Conservation (phyloP, 2,797 vertebrate species). For the Staurois parvus region DNA sequence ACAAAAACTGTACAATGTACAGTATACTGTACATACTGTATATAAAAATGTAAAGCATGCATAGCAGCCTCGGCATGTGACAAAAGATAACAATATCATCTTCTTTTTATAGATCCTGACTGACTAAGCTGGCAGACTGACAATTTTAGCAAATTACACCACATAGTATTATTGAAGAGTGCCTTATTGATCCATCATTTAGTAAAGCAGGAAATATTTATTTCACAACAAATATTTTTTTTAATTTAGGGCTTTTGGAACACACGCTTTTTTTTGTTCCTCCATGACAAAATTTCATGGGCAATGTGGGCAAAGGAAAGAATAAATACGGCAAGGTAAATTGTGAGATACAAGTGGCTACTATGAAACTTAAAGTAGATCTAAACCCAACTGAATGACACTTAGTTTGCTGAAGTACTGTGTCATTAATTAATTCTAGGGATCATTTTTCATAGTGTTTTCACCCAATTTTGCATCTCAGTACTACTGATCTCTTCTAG, state of each 20-base stretch:
- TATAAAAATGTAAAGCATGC: not conserved
- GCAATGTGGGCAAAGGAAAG: no score
- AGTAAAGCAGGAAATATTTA: slow-evolving; percentile 5
- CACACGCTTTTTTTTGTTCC: no score
- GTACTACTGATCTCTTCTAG: no score
- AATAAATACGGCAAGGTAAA: no score
- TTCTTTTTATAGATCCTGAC: slow-evolving; percentile 2
- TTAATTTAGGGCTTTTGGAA: slow-evolving; percentile 17
- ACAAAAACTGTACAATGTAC: not conserved
- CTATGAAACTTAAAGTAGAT: no score
- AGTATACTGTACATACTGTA: no score
- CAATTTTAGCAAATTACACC: slow-evolving; percentile 4
- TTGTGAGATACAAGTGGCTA: no score
- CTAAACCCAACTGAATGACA: no score
- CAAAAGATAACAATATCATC: not conserved
- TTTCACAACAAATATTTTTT: not conserved
- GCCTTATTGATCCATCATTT: slow-evolving; percentile 6
- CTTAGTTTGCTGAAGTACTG: no score
- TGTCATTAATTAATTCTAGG: no score
- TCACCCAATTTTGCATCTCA: no score
- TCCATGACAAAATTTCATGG: no score
- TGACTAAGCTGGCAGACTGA: not conserved
- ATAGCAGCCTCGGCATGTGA: not conserved
- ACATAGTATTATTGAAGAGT: slow-evolving; percentile 5
- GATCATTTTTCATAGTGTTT: not conserved